A percentile compares a stretch with the other conserved stretches of the same genome.
Conservation (phyloP, 1,140 invertebrate genomes). For the Neotoxoptera formosana region DNA sequence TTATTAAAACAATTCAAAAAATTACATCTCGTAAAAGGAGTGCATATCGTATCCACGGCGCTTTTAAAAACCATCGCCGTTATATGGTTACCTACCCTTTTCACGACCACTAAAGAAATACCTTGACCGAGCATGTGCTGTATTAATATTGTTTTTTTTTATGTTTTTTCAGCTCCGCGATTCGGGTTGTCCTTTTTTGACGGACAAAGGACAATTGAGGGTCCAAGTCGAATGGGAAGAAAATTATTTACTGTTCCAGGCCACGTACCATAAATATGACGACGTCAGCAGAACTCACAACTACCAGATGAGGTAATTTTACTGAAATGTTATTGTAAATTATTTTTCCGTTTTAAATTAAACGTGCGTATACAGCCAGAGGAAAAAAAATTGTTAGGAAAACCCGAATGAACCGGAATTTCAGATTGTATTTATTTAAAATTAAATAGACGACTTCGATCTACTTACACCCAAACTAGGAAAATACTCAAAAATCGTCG, state of each 20-base stretch:
- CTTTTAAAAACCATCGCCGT: neutral
- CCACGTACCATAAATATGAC: conserved; percentile 87
- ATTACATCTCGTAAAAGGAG: neutral
- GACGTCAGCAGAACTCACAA: conserved; percentile 84
- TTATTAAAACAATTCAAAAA: neutral
- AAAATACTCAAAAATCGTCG: neutral
- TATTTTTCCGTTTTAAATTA: neutral
- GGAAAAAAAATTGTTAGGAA: neutral
- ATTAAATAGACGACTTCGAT: neutral
- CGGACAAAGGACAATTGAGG: conserved; percentile 77
- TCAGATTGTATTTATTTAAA: neutral
- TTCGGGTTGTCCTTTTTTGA: conserved; percentile 77
- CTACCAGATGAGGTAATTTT: conserved; percentile 81
- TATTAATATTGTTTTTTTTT: conserved; percentile 56
- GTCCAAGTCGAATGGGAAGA: conserved; percentile 88
- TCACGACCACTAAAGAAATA: neutral
- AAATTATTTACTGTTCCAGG: conserved; percentile 83
- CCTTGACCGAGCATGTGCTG: neutral
- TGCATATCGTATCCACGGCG: neutral
- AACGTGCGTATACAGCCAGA: neutral
- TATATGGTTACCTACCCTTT: neutral
- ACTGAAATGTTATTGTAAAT: neutral
- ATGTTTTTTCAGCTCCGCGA: conserved; percentile 71
- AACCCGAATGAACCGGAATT: too few species aligned
- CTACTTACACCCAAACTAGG: neutral